Conservation (phyloP, 92 coral and sea anemone genomes). For the Epizoanthus stellaris region DNA sequence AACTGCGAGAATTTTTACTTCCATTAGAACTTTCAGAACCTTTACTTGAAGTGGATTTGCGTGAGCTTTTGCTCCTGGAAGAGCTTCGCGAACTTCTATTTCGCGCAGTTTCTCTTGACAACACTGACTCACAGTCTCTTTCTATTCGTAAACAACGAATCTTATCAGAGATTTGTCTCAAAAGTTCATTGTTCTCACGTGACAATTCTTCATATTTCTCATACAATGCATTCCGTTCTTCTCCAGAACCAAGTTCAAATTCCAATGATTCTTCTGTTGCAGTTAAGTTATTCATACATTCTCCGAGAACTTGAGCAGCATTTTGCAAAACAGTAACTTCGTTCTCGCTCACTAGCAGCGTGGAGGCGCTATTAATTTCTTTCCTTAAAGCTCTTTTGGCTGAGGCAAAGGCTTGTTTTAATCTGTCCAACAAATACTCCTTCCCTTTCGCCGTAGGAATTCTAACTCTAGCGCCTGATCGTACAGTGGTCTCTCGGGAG, state of each 20-base stretch:
- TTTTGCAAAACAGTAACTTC: conserved; percentile 5
- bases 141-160: conserved; percentile 34
- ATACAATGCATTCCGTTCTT: conserved; percentile 32
- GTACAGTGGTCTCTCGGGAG: no score
- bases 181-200: conserved; percentile 36
- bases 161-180: conserved; percentile 41
- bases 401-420: no score
- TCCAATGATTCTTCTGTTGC: conserved; percentile 12
- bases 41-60: not conserved
- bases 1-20: not conserved
- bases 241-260: not conserved
- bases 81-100: no score
- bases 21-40: conserved; percentile 2
- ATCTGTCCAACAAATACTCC: no score
- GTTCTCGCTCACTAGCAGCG: conserved; percentile 3
- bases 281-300: not conserved
- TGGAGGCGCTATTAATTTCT: not conserved
- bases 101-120: no score
- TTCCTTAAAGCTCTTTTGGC: conserved; percentile 32
- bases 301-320: not conserved
- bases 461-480: no score
- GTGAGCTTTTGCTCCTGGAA: no score
- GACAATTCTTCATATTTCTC: conserved; percentile 42
- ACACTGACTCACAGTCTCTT: not conserved
- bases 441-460: no score